Evolutionary conservation across 53 echinoderm and acorn worm species (phyloP), one percentile per base, ranked within the genome.

Genomic region (Arbacia lixula): DNA sequence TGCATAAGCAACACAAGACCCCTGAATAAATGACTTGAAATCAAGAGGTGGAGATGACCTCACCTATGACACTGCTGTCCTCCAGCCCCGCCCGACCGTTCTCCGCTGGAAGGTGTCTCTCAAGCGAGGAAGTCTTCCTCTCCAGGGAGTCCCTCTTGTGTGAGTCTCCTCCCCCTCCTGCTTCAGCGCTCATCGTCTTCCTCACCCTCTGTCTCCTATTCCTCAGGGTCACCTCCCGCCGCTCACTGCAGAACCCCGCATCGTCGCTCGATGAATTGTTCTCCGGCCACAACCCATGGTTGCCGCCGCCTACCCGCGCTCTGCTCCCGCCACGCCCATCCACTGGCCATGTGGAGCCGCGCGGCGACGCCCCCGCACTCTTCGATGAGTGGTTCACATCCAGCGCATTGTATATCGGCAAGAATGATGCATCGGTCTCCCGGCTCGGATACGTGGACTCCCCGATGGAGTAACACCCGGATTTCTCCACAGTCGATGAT

Each of bases 251-350:
- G 30, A 86, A 86, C 27, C 87, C 87, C 25, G 86, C 81, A 56
- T 91, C 91, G 58, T 91, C 91, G 68, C 91, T 91, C 17, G 91
- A 91, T 1, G 91, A 91, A n/a, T n/a, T n/a, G 41, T 91, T 82
- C 30, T 84, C 84, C 12, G 75, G 83, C 63, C 87, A 73, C 82
- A 26, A 19, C 9, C 29, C 28, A 32, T 32, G 29, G 33, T 32
- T 30, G 8, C 26, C 6, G 0, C 31, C 50, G 0, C 39, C 26
- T 22, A 56, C 58, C n/a, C 63, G 28, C n/a, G 82, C 4, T n/a
- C 82, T 46, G 0, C 37, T 25, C 39, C 25, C 58, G 41, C 40
- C 9, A 12, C 5, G 5, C 17, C 57, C 25, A 35, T 78, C 60
- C 1, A 8, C 24, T 2, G 40, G 64, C 82, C 64, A 46, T 9